Conservation (phyloP, 2,888 invertebrate genomes). For the Heliconius sara region DNA sequence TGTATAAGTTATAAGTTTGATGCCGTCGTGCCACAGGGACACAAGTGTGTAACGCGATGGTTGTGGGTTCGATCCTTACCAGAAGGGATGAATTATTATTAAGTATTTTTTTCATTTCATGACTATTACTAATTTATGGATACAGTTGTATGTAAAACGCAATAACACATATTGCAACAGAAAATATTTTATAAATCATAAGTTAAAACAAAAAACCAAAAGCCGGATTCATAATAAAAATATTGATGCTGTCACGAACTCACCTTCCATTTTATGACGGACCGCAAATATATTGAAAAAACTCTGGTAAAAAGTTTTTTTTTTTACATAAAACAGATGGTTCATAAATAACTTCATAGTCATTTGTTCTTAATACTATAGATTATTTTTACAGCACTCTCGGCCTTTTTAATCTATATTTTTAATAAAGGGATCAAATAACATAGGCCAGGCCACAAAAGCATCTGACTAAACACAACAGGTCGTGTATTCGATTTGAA, state of each 20-base stretch:
- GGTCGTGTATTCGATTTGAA: no score
- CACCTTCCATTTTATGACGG: slow-evolving; percentile 4
- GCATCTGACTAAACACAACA: no score
- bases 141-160: not conserved
- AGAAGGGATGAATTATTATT: no score
- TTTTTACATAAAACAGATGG: not conserved
- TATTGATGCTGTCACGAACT: slow-evolving; percentile 3
- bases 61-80: no score
- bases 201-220: not conserved
- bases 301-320: not conserved
- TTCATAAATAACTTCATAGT: no score
- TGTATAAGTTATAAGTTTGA: not conserved
- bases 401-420: not conserved
- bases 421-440: no score
- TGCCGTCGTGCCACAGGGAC: no score
- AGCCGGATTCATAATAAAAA: not conserved
- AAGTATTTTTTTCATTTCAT: no score
- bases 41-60: no score
- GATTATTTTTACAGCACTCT: not conserved
- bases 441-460: no score
- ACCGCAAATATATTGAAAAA: slow-evolving; percentile 9
- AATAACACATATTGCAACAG: not conserved
- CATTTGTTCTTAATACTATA: not conserved
- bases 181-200: not conserved
- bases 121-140: not conserved